Base-by-base conservation (phyloP, 37 sponge, comb jelly and placozoan species). In the Halichondria panicea region DNA sequence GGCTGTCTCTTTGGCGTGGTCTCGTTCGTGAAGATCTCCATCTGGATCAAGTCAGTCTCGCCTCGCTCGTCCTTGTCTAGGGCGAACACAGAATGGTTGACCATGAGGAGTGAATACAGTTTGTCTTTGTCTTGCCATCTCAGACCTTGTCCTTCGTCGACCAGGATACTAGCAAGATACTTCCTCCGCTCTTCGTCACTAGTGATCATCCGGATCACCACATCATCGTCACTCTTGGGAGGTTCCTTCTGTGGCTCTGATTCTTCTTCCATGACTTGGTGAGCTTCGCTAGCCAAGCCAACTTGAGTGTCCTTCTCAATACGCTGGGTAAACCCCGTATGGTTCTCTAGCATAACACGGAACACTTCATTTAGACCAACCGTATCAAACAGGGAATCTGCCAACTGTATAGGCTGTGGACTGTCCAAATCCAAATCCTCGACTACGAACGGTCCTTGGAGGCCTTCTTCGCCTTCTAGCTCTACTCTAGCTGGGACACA, bases 1-100 rank as follows among this genome's bases (percentile, higher is more conserved):
- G 67, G 42, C 63, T 83, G 84, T 21, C 42, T 52, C 5, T 32
- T 76, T 66, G 77, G 84, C 0, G 55, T 13, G 2, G 70, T n/a
- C n/a, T 69, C 70, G 6, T 60, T 69, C 32, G 77, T 84, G 55
- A 70, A 62, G 45, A 84, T 84, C 28, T 69, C 78, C 41, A 84
- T 40, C 43, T 76, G 52, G 9, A 78, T 71, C 30, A 78, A 32
- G 24, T 50, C 71, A 4, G 85, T 77, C 62, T 28, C 74, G 41
- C 87, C 80, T 34, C 70, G 56, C 34, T 84, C 70, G 3, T 60
- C 77, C 19, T 25, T 28, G 8, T 76, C 70, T 48, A 84, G 53
- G 31, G 66, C 30, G 44, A 84, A 84, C 15, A 48, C 78, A 52
- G 40, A n/a, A n/a, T 82, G 83, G 2, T 46, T 38, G 43, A 38